phyloP scores from a whole-genome alignment of 2,888 invertebrate genomes.

The Machimus rusticus region DNA sequence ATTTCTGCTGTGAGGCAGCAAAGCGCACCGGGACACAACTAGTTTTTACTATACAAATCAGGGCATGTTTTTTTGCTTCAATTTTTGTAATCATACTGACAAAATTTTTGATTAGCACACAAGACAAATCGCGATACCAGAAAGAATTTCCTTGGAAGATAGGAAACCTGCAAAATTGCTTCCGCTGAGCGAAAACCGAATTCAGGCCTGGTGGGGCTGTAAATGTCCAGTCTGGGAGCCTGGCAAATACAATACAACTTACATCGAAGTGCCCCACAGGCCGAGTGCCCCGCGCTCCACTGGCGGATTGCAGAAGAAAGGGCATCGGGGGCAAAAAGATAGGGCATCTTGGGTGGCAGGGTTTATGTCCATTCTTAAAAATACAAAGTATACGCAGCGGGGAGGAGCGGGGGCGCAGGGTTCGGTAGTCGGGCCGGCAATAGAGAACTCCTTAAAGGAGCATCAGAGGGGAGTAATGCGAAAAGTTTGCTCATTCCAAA shows the following conservation, averaged over 20 bases:
- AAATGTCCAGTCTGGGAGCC: not conserved
- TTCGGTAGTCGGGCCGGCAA: not conserved
- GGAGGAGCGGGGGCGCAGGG: not conserved
- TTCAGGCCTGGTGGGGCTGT: not conserved
- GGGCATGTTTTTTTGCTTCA: no score
- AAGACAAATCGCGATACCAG: no score
- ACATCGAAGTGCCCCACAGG: not conserved
- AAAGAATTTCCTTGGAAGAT: no score
- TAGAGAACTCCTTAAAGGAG: slow-evolving; percentile 6
- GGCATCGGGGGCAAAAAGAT: not conserved
- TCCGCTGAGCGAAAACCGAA: no score
- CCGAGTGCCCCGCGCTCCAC: not conserved
- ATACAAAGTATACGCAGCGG: not conserved
- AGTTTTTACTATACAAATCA: no score
- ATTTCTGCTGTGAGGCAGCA: no score
- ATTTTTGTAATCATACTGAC: no score
- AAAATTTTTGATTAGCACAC: no score
- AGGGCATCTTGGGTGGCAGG: not conserved
- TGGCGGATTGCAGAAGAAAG: not conserved
- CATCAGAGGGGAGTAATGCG: slow-evolving; percentile 14
- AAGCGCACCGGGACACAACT: no score
- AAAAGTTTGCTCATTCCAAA: slow-evolving; percentile 27
- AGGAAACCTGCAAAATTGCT: no score
- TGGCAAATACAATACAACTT: no score
- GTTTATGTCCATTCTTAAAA: slow-evolving; percentile 1